Conservation (phyloP, 1,140 invertebrate species). For the Caenorhabditis latens region DNA sequence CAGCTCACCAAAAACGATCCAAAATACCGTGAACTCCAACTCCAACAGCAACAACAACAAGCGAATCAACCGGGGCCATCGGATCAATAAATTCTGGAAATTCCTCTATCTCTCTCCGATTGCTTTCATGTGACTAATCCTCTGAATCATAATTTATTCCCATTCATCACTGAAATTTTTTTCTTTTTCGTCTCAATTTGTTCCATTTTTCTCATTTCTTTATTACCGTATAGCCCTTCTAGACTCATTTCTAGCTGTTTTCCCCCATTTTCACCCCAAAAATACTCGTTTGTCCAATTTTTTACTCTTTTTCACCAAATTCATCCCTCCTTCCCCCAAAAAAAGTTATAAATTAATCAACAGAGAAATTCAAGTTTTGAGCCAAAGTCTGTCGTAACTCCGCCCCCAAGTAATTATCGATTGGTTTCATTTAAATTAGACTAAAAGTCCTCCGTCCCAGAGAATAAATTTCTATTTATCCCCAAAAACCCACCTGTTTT, state of each 20-base stretch:
- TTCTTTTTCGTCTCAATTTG: neutral
- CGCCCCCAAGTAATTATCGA: too few species aligned
- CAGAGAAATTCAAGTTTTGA: neutral
- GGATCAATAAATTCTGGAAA: neutral
- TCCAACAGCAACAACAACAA: neutral
- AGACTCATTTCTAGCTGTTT: too few species aligned
- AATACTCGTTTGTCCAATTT: neutral
- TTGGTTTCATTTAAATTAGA: too few species aligned
- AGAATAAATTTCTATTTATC: too few species aligned
- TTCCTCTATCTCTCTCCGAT: neutral
- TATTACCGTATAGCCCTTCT: too few species aligned
- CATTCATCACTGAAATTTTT: neutral
- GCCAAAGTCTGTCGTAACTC: neutral
- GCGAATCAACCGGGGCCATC: neutral
- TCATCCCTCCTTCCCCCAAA: neutral
- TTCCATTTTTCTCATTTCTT: neutral
- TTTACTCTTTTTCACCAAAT: neutral
- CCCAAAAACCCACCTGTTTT: too few species aligned
- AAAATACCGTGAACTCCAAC: neutral
- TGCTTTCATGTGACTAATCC: constrained; percentile 33
- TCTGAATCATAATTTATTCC: neutral
- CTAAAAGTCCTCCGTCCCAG: too few species aligned
- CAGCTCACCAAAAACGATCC: constrained; percentile 28
- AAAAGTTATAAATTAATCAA: neutral
- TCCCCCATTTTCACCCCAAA: too few species aligned